A percentile compares a stretch with the other conserved stretches of the same genome.
These are phyloP conservation scores for Nemurella pictetii DNA, from an alignment of 2,888 invertebrate genomes.

Conservation along the genomic window DNA sequence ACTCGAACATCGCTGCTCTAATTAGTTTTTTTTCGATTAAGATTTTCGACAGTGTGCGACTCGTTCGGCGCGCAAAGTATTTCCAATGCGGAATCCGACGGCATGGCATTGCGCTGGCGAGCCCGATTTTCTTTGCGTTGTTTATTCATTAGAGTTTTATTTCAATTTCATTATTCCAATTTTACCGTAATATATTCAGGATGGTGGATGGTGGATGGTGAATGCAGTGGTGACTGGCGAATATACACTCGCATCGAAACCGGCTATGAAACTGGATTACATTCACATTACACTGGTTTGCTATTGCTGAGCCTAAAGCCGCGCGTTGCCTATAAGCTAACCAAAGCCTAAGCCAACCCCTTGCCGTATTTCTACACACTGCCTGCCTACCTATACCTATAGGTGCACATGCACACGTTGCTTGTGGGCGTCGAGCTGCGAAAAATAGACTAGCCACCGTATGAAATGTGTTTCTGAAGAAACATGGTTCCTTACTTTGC, in stretches of 20 bases:
- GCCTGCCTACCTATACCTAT: not conserved
- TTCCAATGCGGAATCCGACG: not conserved
- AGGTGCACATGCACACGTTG: slow-evolving; percentile 16
- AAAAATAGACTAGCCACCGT: slow-evolving; percentile 20
- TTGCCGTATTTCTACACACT: too few relatives aligned
- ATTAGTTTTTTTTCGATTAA: slow-evolving; percentile 22
- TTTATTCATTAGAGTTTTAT: slow-evolving; percentile 12
- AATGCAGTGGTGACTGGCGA: too few relatives aligned
- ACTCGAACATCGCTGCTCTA: slow-evolving; percentile 6
- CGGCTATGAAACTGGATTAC: slow-evolving; percentile 26
- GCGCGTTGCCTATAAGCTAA: not conserved
- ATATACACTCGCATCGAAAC: not conserved
- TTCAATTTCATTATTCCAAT: slow-evolving; percentile 20
- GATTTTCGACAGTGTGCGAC: slow-evolving; percentile 12
- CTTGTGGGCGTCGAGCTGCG: not conserved
- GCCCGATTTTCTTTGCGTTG: not conserved
- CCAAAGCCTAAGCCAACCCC: not conserved
- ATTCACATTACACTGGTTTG: slow-evolving; percentile 9
- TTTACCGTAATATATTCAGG: not conserved
- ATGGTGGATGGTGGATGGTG: not conserved
- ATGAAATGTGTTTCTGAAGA: slow-evolving; percentile 24
- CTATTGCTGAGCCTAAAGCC: not conserved
- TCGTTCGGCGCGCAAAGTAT: not conserved
- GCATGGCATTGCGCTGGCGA: not conserved
- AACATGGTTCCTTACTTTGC: slow-evolving; percentile 32